These are phyloP conservation scores for Cyphomyrus discorhynchus DNA, from an alignment of 2,113 vertebrate genomes.

Conservation along the genomic window DNA sequence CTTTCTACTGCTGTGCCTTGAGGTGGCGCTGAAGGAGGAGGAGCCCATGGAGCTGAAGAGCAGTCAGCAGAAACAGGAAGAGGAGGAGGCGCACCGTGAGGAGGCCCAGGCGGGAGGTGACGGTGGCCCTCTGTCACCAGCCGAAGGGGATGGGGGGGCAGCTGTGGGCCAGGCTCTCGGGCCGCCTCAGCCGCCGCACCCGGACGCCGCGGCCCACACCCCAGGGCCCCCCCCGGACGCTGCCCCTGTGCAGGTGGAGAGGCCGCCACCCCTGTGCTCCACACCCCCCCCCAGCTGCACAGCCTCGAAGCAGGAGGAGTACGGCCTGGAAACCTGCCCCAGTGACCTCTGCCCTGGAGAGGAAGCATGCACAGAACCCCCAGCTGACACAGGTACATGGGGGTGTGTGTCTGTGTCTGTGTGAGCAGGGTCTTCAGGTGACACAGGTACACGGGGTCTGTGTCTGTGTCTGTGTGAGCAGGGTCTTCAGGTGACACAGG, in stretches of 20 bases:
- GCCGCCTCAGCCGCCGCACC: not conserved
- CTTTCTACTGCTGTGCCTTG: not conserved
- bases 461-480: not conserved
- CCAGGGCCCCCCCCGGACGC: slow-evolving; percentile 35
- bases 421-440: not conserved
- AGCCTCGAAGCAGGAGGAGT: slow-evolving; percentile 30
- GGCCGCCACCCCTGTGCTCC: not conserved
- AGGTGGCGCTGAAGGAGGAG: slow-evolving; percentile 35
- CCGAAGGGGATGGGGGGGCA: not conserved
- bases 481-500: not conserved
- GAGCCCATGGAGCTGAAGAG: slow-evolving; percentile 31
- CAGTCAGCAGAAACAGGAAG: slow-evolving; percentile 24
- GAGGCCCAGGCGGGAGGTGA: not conserved
- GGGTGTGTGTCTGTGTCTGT: not conserved
- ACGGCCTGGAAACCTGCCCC: slow-evolving; percentile 10
- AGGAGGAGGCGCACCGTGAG: not conserved
- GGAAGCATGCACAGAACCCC: not conserved
- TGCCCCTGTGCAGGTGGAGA: not conserved
- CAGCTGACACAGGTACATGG: not conserved
- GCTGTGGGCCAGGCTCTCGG: not conserved
- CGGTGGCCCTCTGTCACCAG: not conserved
- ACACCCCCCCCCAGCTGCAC: not conserved
- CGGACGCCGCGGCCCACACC: not conserved
- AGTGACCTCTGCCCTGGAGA: not conserved
- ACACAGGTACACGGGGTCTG: too few relatives aligned